Evolutionary conservation across 2,113 vertebrate genomes (phyloP).

Genomic region (Pyrgilauda ruficollis): DNA sequence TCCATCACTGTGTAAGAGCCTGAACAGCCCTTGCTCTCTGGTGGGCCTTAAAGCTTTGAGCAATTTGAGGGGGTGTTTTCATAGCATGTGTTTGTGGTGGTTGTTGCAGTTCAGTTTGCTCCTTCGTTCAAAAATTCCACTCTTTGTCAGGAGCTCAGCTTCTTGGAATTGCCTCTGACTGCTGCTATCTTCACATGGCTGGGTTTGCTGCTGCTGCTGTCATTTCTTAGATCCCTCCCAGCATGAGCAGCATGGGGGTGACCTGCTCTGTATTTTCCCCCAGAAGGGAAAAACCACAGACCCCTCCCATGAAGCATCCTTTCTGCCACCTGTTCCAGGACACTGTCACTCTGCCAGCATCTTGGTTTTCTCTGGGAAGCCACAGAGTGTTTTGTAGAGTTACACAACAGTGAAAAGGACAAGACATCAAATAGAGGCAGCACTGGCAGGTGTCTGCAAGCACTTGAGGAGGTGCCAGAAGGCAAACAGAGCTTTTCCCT

Average conservation of each 20-base stretch:
- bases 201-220: neutral
- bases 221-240: neutral
- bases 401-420: neutral
- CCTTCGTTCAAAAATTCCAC: neutral
- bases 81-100: neutral
- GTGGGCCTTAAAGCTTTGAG: neutral
- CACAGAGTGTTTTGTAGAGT: neutral
- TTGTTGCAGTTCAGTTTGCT: neutral
- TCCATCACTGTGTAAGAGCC: neutral
- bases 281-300: neutral
- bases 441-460: neutral
- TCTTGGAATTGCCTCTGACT: neutral
- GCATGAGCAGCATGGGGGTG: neutral
- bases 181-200: neutral
- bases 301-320: neutral
- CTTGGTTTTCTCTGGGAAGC: neutral
- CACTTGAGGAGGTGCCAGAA: neutral
- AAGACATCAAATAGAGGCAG: neutral
- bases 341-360: rapidly evolving
- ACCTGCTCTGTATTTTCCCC: neutral
- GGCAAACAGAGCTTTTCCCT: neutral
- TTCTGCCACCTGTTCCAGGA: neutral
- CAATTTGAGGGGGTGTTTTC: neutral
- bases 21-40: neutral
- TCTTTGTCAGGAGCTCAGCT: neutral